These are phyloP conservation scores for Yoshiicerus persimilis DNA, from an alignment of 1,140 invertebrate species.

Conservation along the genomic window DNA sequence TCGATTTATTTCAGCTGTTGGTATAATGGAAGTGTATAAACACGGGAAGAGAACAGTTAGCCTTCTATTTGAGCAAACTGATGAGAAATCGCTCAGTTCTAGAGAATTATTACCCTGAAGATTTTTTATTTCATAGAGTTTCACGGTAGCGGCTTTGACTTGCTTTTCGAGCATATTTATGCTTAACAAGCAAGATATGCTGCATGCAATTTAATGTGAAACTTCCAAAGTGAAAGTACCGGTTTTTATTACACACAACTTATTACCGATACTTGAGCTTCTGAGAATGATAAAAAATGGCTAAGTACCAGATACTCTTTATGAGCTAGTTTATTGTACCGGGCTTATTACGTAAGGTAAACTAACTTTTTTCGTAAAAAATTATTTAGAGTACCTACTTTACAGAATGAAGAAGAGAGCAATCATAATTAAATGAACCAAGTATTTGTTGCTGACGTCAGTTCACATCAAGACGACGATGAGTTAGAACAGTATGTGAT, in stretches of 20 bases:
- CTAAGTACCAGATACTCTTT: background rate
- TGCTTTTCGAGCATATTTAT: background rate
- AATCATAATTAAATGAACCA: background rate
- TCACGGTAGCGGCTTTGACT: background rate
- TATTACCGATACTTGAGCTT: background rate
- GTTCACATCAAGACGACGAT: background rate
- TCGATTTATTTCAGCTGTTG: background rate
- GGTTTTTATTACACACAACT: background rate
- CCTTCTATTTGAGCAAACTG: background rate
- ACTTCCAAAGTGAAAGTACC: background rate
- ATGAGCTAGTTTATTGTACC: background rate
- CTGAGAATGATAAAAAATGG: background rate
- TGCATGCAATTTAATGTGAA: background rate
- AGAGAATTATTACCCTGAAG: slow-evolving; percentile 21
- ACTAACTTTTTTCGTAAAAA: background rate
- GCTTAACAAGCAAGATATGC: no score
- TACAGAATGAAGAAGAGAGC: background rate
- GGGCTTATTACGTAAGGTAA: background rate
- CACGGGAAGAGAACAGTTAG: background rate
- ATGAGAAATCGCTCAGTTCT: background rate
- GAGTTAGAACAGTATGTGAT: background rate
- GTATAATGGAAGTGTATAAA: background rate
- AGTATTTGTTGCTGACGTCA: background rate
- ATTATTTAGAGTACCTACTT: background rate
- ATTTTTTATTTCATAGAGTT: background rate